Conservation (phyloP, 2,113 vertebrate species). For the Rhynchomys soricoides region DNA sequence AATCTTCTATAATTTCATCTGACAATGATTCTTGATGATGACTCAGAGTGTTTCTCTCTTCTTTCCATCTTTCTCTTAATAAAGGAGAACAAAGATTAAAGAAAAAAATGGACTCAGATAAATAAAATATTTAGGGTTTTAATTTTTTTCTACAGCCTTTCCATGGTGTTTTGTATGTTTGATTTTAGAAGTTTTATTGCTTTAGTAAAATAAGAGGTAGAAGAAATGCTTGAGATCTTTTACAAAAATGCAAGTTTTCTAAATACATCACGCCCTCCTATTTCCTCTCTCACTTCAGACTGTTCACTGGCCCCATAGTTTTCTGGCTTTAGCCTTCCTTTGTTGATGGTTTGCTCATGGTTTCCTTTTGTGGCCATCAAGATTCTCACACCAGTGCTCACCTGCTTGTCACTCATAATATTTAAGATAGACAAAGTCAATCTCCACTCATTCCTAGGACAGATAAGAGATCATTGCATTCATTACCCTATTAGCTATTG, state of each 20-base stretch:
- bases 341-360: not conserved
- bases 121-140: not conserved
- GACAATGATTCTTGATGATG: conserved; percentile 32
- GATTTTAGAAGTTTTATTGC: conserved; percentile 42
- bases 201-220: conserved; percentile 11
- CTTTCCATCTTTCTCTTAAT: conserved; percentile 61
- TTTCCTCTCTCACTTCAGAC: not conserved
- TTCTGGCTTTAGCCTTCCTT: conserved; percentile 62
- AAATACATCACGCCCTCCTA: not conserved
- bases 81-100: conserved; percentile 1
- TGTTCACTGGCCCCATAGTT: not conserved
- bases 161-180: conserved; percentile 4
- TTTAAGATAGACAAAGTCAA: conserved; percentile 9
- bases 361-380: not conserved
- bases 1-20: not conserved
- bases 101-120: conserved; percentile 19
- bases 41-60: not conserved
- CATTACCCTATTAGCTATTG: not conserved
- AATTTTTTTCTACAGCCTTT: not conserved
- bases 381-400: conserved; percentile 57
- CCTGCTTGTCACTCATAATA: not conserved
- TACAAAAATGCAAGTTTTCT: not conserved
- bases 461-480: not conserved
- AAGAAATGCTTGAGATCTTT: conserved; percentile 9
- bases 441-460: not conserved